Percentiles rank a stretch among this genome's conserved stretches.
phyloP scores from a whole-genome alignment of 2,113 vertebrate genomes.

The Struthidea cinerea region DNA sequence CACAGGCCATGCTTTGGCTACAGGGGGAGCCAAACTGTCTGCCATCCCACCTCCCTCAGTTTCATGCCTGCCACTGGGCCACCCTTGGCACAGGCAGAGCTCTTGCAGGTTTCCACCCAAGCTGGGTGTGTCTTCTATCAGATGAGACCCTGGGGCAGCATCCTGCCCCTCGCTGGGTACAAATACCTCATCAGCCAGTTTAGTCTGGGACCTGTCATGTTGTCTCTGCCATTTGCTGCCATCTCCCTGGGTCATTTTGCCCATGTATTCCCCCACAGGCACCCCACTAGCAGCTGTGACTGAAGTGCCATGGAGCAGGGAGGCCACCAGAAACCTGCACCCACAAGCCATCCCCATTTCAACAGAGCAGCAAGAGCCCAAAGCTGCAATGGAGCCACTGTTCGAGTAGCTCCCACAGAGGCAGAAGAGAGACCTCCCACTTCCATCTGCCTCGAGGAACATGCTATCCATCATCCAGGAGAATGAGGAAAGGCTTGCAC shows the following conservation, averaged over 20 bases:
- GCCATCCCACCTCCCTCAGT: background rate
- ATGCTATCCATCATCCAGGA: background rate
- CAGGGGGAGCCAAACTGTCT: background rate
- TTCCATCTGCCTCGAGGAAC: background rate
- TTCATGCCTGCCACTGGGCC: background rate
- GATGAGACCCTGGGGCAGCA: background rate
- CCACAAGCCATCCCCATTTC: background rate
- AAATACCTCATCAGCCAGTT: background rate
- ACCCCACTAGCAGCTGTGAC: background rate
- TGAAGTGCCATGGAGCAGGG: background rate
- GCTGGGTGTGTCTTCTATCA: background rate
- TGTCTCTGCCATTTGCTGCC: background rate
- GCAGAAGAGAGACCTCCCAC: background rate
- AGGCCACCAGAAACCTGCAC: background rate
- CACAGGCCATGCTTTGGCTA: background rate
- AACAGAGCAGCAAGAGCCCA: background rate
- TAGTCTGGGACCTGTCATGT: rapidly evolving
- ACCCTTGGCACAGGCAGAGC: background rate
- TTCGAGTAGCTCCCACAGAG: background rate
- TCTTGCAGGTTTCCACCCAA: background rate
- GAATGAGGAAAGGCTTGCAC: rapidly evolving
- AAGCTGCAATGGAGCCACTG: background rate
- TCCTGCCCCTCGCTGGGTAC: background rate
- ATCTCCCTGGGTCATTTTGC: background rate
- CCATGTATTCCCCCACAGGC: rapidly evolving